Evolutionary conservation across 1,140 invertebrate species (phyloP).

Genomic region (Acromyrmex charruanus): DNA sequence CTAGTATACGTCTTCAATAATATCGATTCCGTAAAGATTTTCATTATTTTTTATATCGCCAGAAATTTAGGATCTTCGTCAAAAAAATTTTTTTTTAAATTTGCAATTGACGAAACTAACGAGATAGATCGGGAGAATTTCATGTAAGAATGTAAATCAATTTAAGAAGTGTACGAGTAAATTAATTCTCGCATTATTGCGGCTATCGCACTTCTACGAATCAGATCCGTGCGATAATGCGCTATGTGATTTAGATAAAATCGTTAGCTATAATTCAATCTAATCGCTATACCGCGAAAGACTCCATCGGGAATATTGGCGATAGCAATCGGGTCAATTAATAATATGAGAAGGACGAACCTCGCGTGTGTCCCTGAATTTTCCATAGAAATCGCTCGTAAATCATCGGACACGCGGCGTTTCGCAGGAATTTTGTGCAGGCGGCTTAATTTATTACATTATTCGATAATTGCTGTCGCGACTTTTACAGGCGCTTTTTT

Average conservation of each 20-base stretch:
- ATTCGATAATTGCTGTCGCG: slow-evolving; percentile 38
- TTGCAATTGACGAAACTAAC: background rate
- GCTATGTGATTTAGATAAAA: slow-evolving; percentile 42
- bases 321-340: slow-evolving; percentile 68
- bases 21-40: background rate
- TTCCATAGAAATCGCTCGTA: slow-evolving; percentile 59
- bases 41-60: background rate
- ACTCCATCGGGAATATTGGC: slow-evolving; percentile 64
- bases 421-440: slow-evolving; percentile 39
- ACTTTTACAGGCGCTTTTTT: slow-evolving; percentile 28
- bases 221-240: background rate
- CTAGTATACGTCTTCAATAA: background rate
- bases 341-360: slow-evolving; percentile 65
- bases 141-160: slow-evolving; percentile 21
- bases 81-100: background rate
- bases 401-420: slow-evolving; percentile 46
- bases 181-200: slow-evolving; percentile 25
- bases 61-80: background rate
- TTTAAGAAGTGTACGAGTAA: background rate
- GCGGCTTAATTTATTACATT: slow-evolving; percentile 62
- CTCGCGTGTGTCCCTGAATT: slow-evolving; percentile 61
- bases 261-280: slow-evolving; percentile 45
- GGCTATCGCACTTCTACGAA: background rate
- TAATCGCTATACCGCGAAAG: background rate
- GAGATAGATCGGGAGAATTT: background rate